A percentile compares a stretch with the other conserved stretches of the same genome.
Conservation (phyloP, 2,888 invertebrate species). For the Sphaerophoria rueppellii region DNA sequence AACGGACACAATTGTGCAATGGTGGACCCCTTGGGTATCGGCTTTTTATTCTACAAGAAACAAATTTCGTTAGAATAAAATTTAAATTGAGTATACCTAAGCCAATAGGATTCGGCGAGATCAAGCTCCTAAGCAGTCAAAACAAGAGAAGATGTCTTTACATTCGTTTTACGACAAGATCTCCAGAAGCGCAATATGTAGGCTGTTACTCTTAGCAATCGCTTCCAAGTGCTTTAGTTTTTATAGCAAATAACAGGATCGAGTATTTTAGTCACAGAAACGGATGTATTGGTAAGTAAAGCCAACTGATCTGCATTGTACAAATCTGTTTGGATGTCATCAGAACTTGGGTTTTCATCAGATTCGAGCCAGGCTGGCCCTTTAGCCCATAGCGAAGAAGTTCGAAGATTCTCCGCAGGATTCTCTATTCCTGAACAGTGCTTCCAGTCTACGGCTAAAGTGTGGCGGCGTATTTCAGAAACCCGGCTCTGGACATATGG, state of each 20-base stretch:
- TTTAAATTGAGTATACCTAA: slow-evolving; percentile 42
- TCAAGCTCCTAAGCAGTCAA: neutral
- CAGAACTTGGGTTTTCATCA: neutral
- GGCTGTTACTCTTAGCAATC: slow-evolving; percentile 27
- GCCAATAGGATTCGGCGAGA: slow-evolving; percentile 25
- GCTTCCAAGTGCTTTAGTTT: slow-evolving; percentile 12
- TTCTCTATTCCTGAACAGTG: neutral
- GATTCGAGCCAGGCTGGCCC: slow-evolving; percentile 21
- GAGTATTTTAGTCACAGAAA: neutral
- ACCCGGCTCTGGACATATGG: slow-evolving; percentile 14
- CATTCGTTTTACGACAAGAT: neutral
- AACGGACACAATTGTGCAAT: slow-evolving; percentile 27
- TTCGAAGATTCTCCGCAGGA: slow-evolving; percentile 5
- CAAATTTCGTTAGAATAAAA: slow-evolving; percentile 34
- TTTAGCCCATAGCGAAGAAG: slow-evolving; percentile 20
- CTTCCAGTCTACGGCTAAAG: neutral
- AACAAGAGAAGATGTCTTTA: neutral
- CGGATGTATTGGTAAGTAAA: no score
- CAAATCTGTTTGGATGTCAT: no score
- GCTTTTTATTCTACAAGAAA: slow-evolving; percentile 29
- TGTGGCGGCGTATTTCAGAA: neutral
- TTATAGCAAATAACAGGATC: neutral
- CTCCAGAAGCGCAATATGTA: slow-evolving; percentile 29
- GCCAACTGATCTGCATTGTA: no score
- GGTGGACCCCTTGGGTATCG: neutral